Base-by-base conservation (phyloP, 1,140 invertebrate genomes). In the Littorina saxatilis region DNA sequence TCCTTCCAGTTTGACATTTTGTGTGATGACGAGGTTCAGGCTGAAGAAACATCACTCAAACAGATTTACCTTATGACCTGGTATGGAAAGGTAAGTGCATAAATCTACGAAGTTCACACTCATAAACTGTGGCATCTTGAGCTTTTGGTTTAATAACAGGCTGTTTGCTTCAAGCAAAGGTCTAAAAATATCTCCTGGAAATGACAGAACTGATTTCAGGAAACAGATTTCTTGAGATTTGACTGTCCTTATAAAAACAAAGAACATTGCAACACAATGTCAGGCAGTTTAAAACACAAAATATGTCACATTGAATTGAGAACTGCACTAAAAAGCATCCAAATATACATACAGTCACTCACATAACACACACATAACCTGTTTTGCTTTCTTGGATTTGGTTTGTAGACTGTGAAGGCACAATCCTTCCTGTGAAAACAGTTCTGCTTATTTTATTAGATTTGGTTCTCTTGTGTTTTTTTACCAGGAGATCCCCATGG, bases 1-100 rank as follows among this genome's bases (percentile, higher is more conserved):
- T 27, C 9, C 2, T 73, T 76, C 17, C 80, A 88, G 88, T 74
- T 88, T 74, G 84, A 85, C 47, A 85, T 89, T 35, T 80, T 88
- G 27, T 88, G 87, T 84, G 84, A 85, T 74, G 80, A 84, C n/a
- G 86, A 89, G 47, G 82, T 85, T 27, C 55, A 88, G 50, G 40
- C 75, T 29, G 87, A 87, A 77, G 88, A 89, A 66, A 87, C 87
- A 73, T 87, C 86, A 0, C 74, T 89, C 50, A 89, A 88, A 79
- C 88, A 89, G 63, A 84, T 89, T 9, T 88, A 86, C 63, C 80
- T 89, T 0, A 87, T 88, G 85, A 84, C 86, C 78, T 89, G 88
- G 88, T 87, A 83, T 83, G 84, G 85, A 43, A 87, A 85, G 82
- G 87, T 87, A 78, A 43, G 83, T 79, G 32, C 29, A 9, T 17